A percentile compares a stretch with the other conserved stretches of the same genome.
Conservation (phyloP, 2,888 invertebrate species). For the Ennomos erosarius region DNA sequence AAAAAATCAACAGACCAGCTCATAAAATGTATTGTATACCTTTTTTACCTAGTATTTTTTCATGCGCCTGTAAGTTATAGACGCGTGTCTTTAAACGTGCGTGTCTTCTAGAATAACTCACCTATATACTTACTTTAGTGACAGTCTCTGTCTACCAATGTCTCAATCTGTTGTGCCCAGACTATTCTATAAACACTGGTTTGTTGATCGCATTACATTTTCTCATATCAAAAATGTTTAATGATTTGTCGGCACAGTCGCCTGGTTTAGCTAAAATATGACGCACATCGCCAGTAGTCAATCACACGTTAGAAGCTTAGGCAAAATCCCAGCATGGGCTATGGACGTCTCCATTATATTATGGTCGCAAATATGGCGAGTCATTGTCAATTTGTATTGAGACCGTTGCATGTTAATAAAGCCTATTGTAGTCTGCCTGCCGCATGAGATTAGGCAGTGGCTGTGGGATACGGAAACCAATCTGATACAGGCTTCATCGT, state of each 20-base stretch:
- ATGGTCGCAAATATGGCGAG: slow-evolving; percentile 50
- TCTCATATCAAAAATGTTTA: neutral
- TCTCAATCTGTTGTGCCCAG: too few relatives aligned
- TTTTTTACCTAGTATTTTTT: too few relatives aligned
- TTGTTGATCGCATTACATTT: too few relatives aligned
- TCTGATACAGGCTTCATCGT: slow-evolving; percentile 14
- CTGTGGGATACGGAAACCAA: slow-evolving; percentile 12
- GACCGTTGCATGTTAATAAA: slow-evolving; percentile 75
- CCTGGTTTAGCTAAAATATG: neutral
- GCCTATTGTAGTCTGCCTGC: slow-evolving; percentile 71
- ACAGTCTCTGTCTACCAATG: too few relatives aligned
- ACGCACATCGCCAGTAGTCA: slow-evolving; percentile 23
- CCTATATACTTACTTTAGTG: too few relatives aligned
- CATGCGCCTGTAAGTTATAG: too few relatives aligned
- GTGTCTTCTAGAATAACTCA: too few relatives aligned
- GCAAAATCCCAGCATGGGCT: neutral
- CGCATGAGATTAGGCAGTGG: slow-evolving; percentile 64
- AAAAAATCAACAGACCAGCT: too few relatives aligned
- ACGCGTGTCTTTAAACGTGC: too few relatives aligned
- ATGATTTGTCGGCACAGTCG: neutral
- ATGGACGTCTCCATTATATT: slow-evolving; percentile 21
- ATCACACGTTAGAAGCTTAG: slow-evolving; percentile 9
- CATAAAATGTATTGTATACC: too few relatives aligned
- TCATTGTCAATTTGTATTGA: slow-evolving; percentile 76
- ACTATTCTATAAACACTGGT: too few relatives aligned